These are phyloP conservation scores for Paedocypris micromegethes DNA, from an alignment of 2,797 vertebrate species.

Conservation along the genomic window DNA sequence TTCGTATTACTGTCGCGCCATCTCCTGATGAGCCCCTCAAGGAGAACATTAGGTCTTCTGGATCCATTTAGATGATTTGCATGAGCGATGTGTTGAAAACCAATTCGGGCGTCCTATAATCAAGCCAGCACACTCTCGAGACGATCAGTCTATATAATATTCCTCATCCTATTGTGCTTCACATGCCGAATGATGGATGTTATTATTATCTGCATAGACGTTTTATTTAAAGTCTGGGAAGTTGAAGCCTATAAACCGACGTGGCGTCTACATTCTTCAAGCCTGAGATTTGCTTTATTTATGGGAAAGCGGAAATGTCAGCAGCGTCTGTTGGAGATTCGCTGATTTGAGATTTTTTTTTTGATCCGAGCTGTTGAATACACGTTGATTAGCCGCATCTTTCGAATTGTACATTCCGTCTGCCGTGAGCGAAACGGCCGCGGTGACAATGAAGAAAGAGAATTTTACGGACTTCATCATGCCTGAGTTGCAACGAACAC, in stretches of 20 bases:
- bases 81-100: slow-evolving; percentile 41
- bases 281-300: slow-evolving; percentile 7
- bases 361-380: slow-evolving; percentile 19
- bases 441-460: slow-evolving; percentile 20
- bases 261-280: not conserved
- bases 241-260: slow-evolving; percentile 20
- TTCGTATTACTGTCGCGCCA: slow-evolving; percentile 53
- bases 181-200: slow-evolving; percentile 30
- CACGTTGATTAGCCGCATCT: slow-evolving; percentile 22
- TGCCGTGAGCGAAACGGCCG: slow-evolving; percentile 26
- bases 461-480: slow-evolving; percentile 29
- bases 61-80: slow-evolving; percentile 53
- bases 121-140: slow-evolving; percentile 34
- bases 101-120: slow-evolving; percentile 38
- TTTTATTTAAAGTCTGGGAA: slow-evolving; percentile 33
- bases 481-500: slow-evolving; percentile 26
- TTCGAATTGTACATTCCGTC: slow-evolving; percentile 14
- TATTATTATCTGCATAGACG: slow-evolving; percentile 38
- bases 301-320: slow-evolving; percentile 15
- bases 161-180: slow-evolving; percentile 36
- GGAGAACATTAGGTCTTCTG: slow-evolving; percentile 55
- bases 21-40: slow-evolving; percentile 58
- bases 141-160: slow-evolving; percentile 44
- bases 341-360: slow-evolving; percentile 24
- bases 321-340: slow-evolving; percentile 3